phyloP scores from a whole-genome alignment of 2,113 vertebrate genomes.

The Cephalopterus ornatus region DNA sequence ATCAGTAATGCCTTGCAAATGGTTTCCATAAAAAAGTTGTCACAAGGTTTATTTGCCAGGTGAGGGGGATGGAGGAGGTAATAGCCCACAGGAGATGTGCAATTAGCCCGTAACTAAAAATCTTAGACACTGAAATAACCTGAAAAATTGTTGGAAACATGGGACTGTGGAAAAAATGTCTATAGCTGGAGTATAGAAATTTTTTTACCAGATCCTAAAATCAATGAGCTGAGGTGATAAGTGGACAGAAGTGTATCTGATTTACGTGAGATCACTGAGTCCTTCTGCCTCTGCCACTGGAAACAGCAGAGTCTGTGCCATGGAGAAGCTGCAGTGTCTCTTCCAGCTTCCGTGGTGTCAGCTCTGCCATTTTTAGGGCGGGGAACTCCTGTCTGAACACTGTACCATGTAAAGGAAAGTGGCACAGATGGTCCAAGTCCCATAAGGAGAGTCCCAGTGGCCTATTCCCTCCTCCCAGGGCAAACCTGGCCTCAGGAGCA shows the following conservation, averaged over 20 bases:
- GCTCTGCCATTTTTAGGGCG: not conserved
- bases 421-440: not conserved
- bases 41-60: not conserved
- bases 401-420: fast-evolving
- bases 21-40: not conserved
- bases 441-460: fast-evolving
- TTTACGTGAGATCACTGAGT: not conserved
- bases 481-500: not conserved
- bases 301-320: not conserved
- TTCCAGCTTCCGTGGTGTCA: not conserved
- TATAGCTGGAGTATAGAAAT: not conserved
- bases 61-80: not conserved
- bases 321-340: not conserved
- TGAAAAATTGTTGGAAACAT: not conserved
- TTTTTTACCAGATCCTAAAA: not conserved
- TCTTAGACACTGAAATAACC: not conserved
- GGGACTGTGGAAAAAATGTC: not conserved
- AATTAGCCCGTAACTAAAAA: not conserved
- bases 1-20: not conserved
- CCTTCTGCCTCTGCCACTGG: not conserved
- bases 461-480: not conserved
- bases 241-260: not conserved
- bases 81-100: not conserved
- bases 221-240: not conserved
- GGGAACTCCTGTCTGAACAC: not conserved